Percentiles rank a stretch among this genome's conserved stretches.
These are phyloP conservation scores for Lepidurus apus DNA, from an alignment of 1,140 invertebrate species.

Conservation along the genomic window DNA sequence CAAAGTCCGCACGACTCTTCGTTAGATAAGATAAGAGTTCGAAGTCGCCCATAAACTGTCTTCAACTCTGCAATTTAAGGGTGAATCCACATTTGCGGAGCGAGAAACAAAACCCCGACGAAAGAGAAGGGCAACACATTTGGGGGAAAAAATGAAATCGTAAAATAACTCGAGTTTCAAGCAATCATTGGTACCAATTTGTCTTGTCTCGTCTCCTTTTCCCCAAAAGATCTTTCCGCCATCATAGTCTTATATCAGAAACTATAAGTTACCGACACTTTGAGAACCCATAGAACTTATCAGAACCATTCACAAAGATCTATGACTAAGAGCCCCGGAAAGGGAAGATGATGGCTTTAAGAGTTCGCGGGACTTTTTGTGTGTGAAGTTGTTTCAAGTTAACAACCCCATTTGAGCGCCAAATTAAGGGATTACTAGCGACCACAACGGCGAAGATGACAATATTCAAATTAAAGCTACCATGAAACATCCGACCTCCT, in stretches of 20 bases:
- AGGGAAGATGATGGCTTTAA: background rate
- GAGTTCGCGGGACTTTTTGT: background rate
- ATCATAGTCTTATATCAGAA: background rate
- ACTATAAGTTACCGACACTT: background rate
- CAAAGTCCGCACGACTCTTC: background rate
- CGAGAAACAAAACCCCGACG: background rate
- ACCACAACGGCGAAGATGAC: background rate
- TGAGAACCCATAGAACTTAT: background rate
- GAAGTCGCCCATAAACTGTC: background rate
- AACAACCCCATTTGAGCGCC: background rate
- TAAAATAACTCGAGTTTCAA: background rate
- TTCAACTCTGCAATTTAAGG: background rate
- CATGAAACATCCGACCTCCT: slow-evolving; percentile 5
- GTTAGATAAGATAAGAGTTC: background rate
- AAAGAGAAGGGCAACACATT: background rate
- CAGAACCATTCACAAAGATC: background rate
- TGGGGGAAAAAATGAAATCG: background rate
- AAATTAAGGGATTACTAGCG: slow-evolving; percentile 6
- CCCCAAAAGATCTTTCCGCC: background rate
- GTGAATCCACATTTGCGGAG: background rate
- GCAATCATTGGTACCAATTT: slow-evolving; percentile 7
- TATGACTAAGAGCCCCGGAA: background rate
- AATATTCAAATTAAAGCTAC: background rate
- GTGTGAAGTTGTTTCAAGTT: background rate
- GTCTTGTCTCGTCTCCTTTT: background rate